Base-by-base conservation (phyloP, 1,140 invertebrate genomes). In the Trachelipus rathkii region DNA sequence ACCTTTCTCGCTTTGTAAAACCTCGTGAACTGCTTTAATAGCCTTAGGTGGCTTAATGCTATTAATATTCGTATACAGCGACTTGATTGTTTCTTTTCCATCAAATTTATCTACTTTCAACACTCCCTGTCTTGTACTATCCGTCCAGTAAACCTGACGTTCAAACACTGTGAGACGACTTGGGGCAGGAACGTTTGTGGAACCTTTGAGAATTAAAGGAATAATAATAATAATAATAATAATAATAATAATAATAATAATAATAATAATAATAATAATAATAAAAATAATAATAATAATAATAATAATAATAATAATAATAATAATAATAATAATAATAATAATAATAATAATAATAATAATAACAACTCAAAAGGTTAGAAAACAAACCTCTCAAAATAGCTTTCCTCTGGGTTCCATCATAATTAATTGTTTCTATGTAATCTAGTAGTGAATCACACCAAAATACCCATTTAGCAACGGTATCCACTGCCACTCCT, bases 341-440 rank as follows among this genome's bases (percentile, higher is more conserved):
- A 33, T 33, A 33, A 33, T 33, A 33, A 33, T 33, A 1, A 33
- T 33, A 33, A 33, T 33, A 33, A 33, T 33, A 3, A 33, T 33
- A 1, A 33, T 6, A 33, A 6, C 1, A 33, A 33, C 6, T 33
- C 33, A 33, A 33, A 33, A 33, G 6, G 1, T 33, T 33, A 43
- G 21, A 24, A 3, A 73, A 67, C 77, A 77, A 84, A 85, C 93
- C 79, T 75, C 93, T 85, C 0, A 95, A 84, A 0, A 95, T 90
- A 82, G 94, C 88, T 66, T 92, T 90, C 50, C 94, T 87, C 77
- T 92, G 88, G 19, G 89, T 87, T 0, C 97, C 97, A 77, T 96
- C 90, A 83, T 99, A 99, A 84, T 98, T 93, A 0, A 96, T 94
- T 0, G 95, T 97, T 84, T 99, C 97, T 78, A 99, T 98, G 84